phyloP scores from a whole-genome alignment of 2,113 vertebrate genomes.

The Actenoides hombroni region DNA sequence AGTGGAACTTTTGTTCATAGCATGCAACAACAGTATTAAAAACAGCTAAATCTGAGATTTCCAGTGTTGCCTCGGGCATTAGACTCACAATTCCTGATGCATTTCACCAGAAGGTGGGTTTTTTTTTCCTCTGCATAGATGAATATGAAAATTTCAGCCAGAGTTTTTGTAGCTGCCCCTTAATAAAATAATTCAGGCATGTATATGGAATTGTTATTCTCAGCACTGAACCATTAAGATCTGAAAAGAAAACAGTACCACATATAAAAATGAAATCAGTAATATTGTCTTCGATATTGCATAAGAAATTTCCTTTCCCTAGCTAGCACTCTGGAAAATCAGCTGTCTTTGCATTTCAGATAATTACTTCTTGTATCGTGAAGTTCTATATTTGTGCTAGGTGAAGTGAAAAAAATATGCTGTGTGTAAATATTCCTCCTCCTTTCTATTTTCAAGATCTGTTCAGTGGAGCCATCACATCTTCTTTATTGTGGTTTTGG shows the following conservation, averaged over 20 bases:
- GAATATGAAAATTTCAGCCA: not conserved
- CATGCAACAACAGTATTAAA: slow-evolving; percentile 13
- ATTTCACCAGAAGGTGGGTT: not conserved
- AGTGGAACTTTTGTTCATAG: not conserved
- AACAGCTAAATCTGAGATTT: not conserved
- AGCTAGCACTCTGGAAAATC: slow-evolving; percentile 42
- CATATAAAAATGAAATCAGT: slow-evolving; percentile 26
- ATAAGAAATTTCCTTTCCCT: slow-evolving; percentile 10
- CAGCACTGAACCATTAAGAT: slow-evolving; percentile 11
- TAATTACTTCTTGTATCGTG: slow-evolving; percentile 29
- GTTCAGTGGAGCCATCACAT: slow-evolving; percentile 17
- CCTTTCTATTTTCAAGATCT: slow-evolving; percentile 31
- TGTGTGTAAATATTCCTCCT: slow-evolving; percentile 57
- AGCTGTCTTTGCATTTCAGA: slow-evolving; percentile 48
- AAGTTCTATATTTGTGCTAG: slow-evolving; percentile 39
- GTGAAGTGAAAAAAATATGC: slow-evolving; percentile 43
- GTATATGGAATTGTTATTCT: slow-evolving; percentile 24
- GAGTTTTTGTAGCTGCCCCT: not conserved
- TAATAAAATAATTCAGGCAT: slow-evolving; percentile 45
- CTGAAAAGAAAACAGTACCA: not conserved
- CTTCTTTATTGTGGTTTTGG: slow-evolving; percentile 13
- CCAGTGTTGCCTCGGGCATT: not conserved
- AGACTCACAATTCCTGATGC: not conserved
- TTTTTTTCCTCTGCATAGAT: not conserved
- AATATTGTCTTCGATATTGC: not conserved